These are phyloP conservation scores for Exocentrus adspersus DNA, from an alignment of 2,888 invertebrate genomes.

Conservation along the genomic window DNA sequence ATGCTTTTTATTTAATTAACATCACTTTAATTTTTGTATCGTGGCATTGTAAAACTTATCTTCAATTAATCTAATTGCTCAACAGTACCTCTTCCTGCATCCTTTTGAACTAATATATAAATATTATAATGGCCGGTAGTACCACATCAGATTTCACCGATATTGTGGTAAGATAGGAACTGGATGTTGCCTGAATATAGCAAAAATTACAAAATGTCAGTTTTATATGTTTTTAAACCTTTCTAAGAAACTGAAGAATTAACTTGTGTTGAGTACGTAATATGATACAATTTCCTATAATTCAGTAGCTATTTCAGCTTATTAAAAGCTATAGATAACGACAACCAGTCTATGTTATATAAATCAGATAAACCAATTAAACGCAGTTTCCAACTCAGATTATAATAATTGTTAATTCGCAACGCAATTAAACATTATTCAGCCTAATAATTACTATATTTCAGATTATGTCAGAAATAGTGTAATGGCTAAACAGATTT, in stretches of 20 bases:
- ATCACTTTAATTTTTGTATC: constrained; percentile 2
- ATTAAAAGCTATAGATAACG: too few species aligned
- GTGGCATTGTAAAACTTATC: constrained; percentile 17
- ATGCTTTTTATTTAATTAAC: constrained; percentile 25
- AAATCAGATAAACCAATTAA: constrained; percentile 3
- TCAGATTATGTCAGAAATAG: too few species aligned
- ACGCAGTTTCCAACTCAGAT: not conserved
- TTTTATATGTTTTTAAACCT: not conserved
- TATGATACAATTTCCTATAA: too few species aligned
- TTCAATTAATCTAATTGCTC: constrained; percentile 18
- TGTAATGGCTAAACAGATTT: not conserved
- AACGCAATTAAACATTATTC: constrained; percentile 6
- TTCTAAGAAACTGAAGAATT: too few species aligned
- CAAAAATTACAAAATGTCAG: not conserved
- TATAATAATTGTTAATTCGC: constrained; percentile 12
- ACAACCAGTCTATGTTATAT: not conserved
- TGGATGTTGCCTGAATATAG: too few species aligned
- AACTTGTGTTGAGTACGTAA: too few species aligned
- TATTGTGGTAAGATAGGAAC: constrained; percentile 11
- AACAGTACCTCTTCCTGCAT: constrained; percentile 11
- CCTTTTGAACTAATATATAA: too few species aligned
- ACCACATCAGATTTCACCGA: constrained; percentile 5
- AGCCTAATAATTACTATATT: too few species aligned
- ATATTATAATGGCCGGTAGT: not conserved
- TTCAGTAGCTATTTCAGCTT: too few species aligned